These are phyloP conservation scores for Rousettus madagascariensis DNA, from an alignment of 2,797 vertebrate genomes.

Conservation along the genomic window DNA sequence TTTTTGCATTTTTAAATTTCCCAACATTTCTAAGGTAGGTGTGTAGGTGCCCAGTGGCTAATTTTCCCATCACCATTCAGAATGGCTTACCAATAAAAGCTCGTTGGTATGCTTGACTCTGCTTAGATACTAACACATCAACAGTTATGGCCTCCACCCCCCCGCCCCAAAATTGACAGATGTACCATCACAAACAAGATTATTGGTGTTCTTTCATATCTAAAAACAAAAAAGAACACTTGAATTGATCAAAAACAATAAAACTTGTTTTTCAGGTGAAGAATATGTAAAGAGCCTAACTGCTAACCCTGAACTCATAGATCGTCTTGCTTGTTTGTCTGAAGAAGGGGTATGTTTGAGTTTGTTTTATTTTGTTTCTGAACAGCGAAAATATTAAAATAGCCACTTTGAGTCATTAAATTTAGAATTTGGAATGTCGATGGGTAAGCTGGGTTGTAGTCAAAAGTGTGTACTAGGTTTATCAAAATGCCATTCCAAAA, in stretches of 20 bases:
- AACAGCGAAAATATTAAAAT: neutral
- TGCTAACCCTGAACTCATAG: constrained; percentile 95
- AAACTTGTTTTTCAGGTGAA: constrained; percentile 89
- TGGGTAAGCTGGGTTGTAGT: neutral
- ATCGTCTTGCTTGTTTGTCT: constrained; percentile 92
- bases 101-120: neutral
- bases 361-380: constrained; percentile 59
- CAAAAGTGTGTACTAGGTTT: neutral
- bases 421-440: neutral
- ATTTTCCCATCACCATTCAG: neutral
- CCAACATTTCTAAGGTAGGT: neutral
- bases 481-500: neutral
- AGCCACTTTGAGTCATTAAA: neutral
- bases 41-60: neutral
- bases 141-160: neutral
- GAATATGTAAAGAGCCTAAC: constrained; percentile 95
- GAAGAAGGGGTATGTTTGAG: constrained; percentile 90
- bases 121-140: neutral
- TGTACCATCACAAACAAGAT: neutral
- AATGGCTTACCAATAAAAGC: neutral
- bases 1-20: neutral
- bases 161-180: neutral
- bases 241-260: constrained; percentile 25
- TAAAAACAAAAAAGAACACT: constrained; percentile 30
- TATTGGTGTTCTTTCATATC: neutral